These are phyloP conservation scores for Steinernema carpocapsae DNA, from an alignment of 2,888 invertebrate species.

Conservation along the genomic window DNA sequence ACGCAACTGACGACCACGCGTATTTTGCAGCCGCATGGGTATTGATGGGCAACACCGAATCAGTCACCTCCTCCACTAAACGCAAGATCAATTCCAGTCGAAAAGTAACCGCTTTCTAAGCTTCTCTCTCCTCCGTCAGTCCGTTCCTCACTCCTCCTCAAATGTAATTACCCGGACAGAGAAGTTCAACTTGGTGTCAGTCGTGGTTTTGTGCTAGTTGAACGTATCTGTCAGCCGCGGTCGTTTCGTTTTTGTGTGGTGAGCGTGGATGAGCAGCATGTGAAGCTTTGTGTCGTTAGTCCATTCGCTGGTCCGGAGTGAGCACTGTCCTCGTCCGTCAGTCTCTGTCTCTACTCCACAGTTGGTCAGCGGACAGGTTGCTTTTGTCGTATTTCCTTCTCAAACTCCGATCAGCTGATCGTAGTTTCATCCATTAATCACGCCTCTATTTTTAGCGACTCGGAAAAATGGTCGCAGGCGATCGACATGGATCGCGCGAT, in stretches of 20 bases:
- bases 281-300: background rate
- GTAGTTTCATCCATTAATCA: background rate
- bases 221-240: background rate
- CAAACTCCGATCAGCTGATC: background rate
- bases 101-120: slow-evolving; percentile 23
- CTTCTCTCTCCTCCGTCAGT: too few relatives aligned
- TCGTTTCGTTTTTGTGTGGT: background rate
- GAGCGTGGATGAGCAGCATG: background rate
- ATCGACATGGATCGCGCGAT: slow-evolving; percentile 16
- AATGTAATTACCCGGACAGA: background rate
- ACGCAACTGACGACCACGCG: background rate
- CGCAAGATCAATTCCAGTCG: slow-evolving; percentile 24
- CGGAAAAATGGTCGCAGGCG: slow-evolving; percentile 19
- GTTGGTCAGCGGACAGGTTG: background rate
- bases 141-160: too few relatives aligned
- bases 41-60: slow-evolving; percentile 29
- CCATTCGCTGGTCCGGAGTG: too few relatives aligned
- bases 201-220: background rate
- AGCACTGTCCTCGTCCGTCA: background rate
- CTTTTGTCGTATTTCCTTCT: background rate
- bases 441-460: background rate
- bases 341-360: background rate
- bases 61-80: slow-evolving; percentile 10
- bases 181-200: background rate
- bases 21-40: slow-evolving; percentile 27